Percentiles rank a stretch among this genome's conserved stretches.
These are phyloP conservation scores for Pseudeuparius sepicola DNA, from an alignment of 2,888 invertebrate genomes.

Conservation along the genomic window DNA sequence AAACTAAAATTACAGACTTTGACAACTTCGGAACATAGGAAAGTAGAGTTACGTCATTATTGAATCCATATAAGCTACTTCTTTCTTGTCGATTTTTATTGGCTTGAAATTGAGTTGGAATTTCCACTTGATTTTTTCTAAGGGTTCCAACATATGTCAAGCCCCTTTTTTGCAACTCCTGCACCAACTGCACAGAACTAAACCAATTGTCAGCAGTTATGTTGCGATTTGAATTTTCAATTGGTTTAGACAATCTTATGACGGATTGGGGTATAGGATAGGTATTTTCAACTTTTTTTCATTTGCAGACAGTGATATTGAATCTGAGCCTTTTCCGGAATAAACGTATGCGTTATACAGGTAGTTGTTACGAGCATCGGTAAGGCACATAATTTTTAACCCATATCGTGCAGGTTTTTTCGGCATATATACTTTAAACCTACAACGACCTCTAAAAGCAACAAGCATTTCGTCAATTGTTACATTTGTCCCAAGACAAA, in stretches of 20 bases:
- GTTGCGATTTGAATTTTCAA: slow-evolving; percentile 23
- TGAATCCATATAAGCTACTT: no score
- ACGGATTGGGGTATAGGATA: slow-evolving; percentile 16
- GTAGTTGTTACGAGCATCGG: slow-evolving; percentile 14
- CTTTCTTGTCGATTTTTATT: slow-evolving; percentile 16
- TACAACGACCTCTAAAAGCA: slow-evolving; percentile 14
- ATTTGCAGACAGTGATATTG: no score
- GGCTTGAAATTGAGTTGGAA: slow-evolving; percentile 27
- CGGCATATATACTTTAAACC: slow-evolving; percentile 19
- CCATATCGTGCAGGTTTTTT: slow-evolving; percentile 19
- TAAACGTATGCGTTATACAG: slow-evolving; percentile 13
- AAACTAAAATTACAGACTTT: slow-evolving; percentile 23
- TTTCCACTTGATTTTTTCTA: slow-evolving; percentile 27
- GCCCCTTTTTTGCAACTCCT: slow-evolving; percentile 17
- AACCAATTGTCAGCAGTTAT: slow-evolving; percentile 25
- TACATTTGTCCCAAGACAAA: slow-evolving; percentile 10
- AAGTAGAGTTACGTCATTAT: slow-evolving; percentile 19
- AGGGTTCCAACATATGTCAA: slow-evolving; percentile 27
- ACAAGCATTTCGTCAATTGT: slow-evolving; percentile 16
- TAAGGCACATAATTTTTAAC: slow-evolving; percentile 18
- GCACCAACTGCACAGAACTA: slow-evolving; percentile 21
- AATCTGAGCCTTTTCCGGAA: slow-evolving; percentile 10
- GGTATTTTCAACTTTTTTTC: slow-evolving; percentile 11
- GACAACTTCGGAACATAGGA: slow-evolving; percentile 22
- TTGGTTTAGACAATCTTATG: slow-evolving; percentile 19